Conservation (phyloP, 30 jellyfish, hydroid and myxozoan species). For the Pseudorhiza aurosa region DNA sequence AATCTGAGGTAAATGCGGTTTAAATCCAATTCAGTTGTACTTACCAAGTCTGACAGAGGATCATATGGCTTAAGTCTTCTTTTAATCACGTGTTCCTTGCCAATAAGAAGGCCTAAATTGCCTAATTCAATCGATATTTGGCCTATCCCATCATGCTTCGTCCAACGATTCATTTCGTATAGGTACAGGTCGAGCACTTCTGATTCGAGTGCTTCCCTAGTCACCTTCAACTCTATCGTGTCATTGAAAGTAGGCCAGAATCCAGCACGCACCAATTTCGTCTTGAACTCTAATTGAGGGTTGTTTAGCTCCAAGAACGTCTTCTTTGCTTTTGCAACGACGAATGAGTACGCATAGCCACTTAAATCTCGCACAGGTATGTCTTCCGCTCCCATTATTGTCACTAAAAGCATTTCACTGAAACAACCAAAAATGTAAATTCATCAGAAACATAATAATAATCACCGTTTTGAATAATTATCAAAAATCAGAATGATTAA, state of each 20-base stretch:
- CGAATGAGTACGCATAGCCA: slow-evolving; percentile 94
- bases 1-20: no score
- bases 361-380: slow-evolving; percentile 94
- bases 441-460: not conserved
- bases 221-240: slow-evolving; percentile 49
- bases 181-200: slow-evolving; percentile 71
- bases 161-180: slow-evolving; percentile 94
- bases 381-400: slow-evolving; percentile 81
- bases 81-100: slow-evolving; percentile 70
- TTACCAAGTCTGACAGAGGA: slow-evolving; percentile 89
- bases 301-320: slow-evolving; percentile 24
- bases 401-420: slow-evolving; percentile 83
- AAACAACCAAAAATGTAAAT: not conserved
- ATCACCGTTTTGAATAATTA: not conserved
- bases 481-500: not conserved
- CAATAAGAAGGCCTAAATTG: slow-evolving; percentile 40
- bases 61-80: slow-evolving; percentile 73
- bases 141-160: slow-evolving; percentile 97
- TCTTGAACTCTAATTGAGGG: slow-evolving; percentile 60
- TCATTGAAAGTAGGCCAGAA: slow-evolving; percentile 96
- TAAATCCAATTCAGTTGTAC: no score
- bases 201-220: slow-evolving; percentile 44
- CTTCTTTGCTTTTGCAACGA: slow-evolving; percentile 68
- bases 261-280: slow-evolving; percentile 87
- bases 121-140: slow-evolving; percentile 47